Conservation (phyloP, 2,888 invertebrate species). For the Julus scanicus region DNA sequence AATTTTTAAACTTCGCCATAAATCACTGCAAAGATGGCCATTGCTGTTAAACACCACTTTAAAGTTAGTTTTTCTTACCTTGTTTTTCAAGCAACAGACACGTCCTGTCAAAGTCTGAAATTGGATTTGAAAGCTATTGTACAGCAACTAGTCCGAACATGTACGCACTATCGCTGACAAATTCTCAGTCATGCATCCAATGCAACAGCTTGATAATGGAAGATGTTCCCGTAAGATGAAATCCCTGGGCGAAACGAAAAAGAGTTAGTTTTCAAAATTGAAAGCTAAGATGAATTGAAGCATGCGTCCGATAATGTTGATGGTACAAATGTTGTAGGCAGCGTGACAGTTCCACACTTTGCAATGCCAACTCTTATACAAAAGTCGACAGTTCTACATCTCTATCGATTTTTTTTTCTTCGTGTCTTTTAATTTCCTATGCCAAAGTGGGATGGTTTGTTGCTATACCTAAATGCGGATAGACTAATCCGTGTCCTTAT, state of each 20-base stretch:
- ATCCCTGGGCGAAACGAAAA: background rate
- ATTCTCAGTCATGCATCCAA: background rate
- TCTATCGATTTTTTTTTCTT: slow-evolving; percentile 29
- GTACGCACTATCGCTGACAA: background rate
- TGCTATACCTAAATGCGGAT: slow-evolving; percentile 26
- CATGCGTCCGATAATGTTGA: slow-evolving; percentile 1
- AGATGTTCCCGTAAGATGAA: background rate
- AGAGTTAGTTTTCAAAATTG: background rate
- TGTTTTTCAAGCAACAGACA: background rate
- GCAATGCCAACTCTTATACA: slow-evolving; percentile 34
- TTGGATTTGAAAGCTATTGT: background rate
- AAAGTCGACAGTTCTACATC: slow-evolving; percentile 43
- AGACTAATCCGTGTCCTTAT: slow-evolving; percentile 40
- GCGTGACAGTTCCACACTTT: slow-evolving; percentile 24
- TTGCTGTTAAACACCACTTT: background rate
- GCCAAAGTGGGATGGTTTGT: background rate
- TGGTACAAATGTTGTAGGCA: background rate
- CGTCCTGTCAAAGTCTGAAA: background rate
- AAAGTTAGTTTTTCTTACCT: background rate
- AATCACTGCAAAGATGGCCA: background rate
- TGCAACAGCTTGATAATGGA: background rate
- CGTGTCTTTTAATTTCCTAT: slow-evolving; percentile 22
- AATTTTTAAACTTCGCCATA: background rate
- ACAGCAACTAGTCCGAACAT: background rate
- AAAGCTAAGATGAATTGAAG: background rate